Conservation (phyloP, 2,113 vertebrate genomes). For the Solea senegalensis region DNA sequence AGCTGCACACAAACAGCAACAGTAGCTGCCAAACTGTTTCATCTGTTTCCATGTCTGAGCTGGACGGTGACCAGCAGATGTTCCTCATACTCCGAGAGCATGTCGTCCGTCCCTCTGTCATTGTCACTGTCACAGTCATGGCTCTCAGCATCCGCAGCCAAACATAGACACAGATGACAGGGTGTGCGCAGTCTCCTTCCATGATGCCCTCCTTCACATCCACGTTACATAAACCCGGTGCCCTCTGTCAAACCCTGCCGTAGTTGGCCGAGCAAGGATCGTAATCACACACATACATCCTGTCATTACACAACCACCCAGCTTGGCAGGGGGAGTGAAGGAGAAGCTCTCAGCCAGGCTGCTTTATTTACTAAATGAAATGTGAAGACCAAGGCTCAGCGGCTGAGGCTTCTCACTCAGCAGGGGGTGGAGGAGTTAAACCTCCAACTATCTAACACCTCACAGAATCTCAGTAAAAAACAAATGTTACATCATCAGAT, state of each 20-base stretch:
- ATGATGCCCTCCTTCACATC: slow-evolving; percentile 38
- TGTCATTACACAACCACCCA: slow-evolving; percentile 47
- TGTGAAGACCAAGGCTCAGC: slow-evolving; percentile 45
- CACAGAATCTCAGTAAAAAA: not conserved
- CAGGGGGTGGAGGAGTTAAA: slow-evolving; percentile 1
- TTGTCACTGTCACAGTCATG: slow-evolving; percentile 1
- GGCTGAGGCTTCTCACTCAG: slow-evolving; percentile 4
- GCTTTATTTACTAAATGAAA: slow-evolving; percentile 55
- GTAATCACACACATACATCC: slow-evolving; percentile 28
- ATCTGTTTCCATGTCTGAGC: slow-evolving; percentile 12
- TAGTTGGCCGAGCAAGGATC: slow-evolving; percentile 41
- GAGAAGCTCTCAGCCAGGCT: slow-evolving; percentile 26
- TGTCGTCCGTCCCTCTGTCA: not conserved
- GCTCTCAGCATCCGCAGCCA: slow-evolving; percentile 42
- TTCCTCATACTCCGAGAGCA: slow-evolving; percentile 25
- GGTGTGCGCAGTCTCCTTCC: slow-evolving; percentile 49
- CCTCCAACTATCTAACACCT: slow-evolving; percentile 10
- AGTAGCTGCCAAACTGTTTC: slow-evolving; percentile 33
- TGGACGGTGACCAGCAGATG: slow-evolving; percentile 36
- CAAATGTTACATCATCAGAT: not conserved
- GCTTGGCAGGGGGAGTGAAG: slow-evolving; percentile 30
- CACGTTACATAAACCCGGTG: slow-evolving; percentile 41
- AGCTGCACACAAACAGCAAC: not conserved
- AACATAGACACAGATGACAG: slow-evolving; percentile 49
- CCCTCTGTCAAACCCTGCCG: slow-evolving; percentile 36